Evolutionary conservation across 2,888 invertebrate genomes (phyloP), one percentile per base, ranked within the genome.

Genomic region (Creontiades dilutus): DNA sequence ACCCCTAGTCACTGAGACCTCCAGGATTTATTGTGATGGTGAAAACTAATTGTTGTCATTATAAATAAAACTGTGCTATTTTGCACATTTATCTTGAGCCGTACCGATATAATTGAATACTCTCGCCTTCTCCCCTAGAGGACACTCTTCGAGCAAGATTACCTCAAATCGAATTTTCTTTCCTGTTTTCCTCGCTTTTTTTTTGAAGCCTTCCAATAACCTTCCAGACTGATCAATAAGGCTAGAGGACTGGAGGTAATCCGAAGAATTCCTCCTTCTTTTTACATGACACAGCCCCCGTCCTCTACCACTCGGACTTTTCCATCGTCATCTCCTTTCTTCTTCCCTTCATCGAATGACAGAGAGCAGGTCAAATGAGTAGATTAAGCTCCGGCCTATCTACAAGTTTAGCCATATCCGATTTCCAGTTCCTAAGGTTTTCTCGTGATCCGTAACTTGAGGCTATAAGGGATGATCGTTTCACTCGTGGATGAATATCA

Each of bases 261-360:
- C n/a, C 48, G 82, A 52, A 23, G 82, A 48, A 82, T 82, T 82
- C 82, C 82, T 82, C 47, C 78, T 78, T 23, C 82, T 82, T 82
- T 52, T 82, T 82, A 46, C 82, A 82, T 82, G 82, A 82, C 82
- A 52, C 82, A 82, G 52, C 82, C 52, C 76, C 16, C 76, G 11
- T 78, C 78, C 68, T 68, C 68, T 7, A 68, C 9, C 68, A 68
- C 68, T 68, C 27, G 68, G 23, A 23, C 68, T 68, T 61, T 61
- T 68, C 68, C 68, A 68, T 23, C 9, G 68, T 68, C 23, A 23
- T 68, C 68, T 23, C 68, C 23, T 68, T 68, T 68, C 68, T 68
- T 61, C n/a, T 61, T 27, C 23, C 68, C 68, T n/a, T 68, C 68
- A 23, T 23, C 68, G 68, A 68, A 68, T 12, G 68, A 52, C 52